These are phyloP conservation scores for Hipposideros armiger DNA, from an alignment of 2,113 vertebrate species.

Conservation along the genomic window DNA sequence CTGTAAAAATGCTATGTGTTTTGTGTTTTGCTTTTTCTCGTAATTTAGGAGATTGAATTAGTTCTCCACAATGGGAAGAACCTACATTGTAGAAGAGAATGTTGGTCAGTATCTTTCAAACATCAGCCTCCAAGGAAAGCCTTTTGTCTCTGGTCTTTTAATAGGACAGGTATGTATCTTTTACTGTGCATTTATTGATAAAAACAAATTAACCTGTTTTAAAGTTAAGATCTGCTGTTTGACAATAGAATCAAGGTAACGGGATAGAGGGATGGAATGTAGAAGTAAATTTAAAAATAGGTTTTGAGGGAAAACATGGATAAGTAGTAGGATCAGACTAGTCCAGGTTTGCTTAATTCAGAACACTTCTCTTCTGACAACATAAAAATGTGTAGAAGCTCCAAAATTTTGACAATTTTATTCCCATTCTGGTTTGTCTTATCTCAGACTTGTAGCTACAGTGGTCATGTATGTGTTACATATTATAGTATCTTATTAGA, in stretches of 20 bases:
- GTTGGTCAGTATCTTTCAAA: constrained; percentile 88
- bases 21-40: neutral
- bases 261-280: neutral
- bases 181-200: neutral
- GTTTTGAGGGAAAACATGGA: neutral
- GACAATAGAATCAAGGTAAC: neutral
- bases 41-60: constrained; percentile 59
- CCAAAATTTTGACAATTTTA: constrained; percentile 34
- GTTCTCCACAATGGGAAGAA: constrained; percentile 87
- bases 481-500: neutral
- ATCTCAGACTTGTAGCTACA: neutral
- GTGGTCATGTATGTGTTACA: neutral
- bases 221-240: neutral
- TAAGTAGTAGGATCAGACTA: neutral
- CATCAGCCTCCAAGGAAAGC: constrained; percentile 78
- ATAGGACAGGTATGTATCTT: constrained; percentile 93
- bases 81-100: constrained; percentile 88
- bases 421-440: constrained; percentile 6
- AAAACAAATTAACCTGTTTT: constrained; percentile 41
- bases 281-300: neutral
- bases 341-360: neutral
- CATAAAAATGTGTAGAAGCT: neutral
- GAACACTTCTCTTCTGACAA: neutral
- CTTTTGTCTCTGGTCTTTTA: constrained; percentile 91
- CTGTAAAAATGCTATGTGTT: neutral